Evolutionary conservation across 2,888 invertebrate genomes (phyloP).

Genomic region (Noctua janthina): DNA sequence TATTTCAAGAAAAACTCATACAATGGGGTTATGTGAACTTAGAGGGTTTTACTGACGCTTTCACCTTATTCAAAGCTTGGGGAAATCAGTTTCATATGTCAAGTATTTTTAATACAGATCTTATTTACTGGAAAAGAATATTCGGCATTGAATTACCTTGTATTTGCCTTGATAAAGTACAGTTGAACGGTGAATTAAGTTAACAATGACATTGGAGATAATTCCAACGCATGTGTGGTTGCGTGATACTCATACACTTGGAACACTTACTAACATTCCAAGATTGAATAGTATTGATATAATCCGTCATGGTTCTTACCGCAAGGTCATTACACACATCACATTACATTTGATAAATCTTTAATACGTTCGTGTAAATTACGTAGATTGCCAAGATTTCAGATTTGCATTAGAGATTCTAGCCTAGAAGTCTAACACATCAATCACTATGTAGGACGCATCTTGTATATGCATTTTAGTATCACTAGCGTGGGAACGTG

Average conservation of each 20-base stretch:
- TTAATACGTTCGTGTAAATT: conserved; percentile 56
- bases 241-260: conserved; percentile 56
- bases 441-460: conserved; percentile 44
- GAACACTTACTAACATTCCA: conserved; percentile 53
- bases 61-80: conserved; percentile 26
- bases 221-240: conserved; percentile 58
- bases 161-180: conserved; percentile 54
- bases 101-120: conserved; percentile 17
- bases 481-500: conserved; percentile 52
- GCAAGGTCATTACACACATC: conserved; percentile 76
- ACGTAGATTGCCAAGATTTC: conserved; percentile 56
- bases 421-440: conserved; percentile 39
- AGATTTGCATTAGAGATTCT: conserved; percentile 56
- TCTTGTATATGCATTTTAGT: conserved; percentile 24
- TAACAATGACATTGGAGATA: conserved; percentile 74
- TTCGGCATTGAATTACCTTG: conserved; percentile 48
- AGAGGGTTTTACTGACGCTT: too few species aligned
- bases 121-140: conserved; percentile 30
- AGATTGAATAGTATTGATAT: conserved; percentile 70
- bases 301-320: conserved; percentile 73
- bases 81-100: conserved; percentile 42
- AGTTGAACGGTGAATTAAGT: conserved; percentile 62
- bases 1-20: too few species aligned
- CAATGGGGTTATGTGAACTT: too few species aligned
- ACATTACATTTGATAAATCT: conserved; percentile 57